A percentile compares a stretch with the other conserved stretches of the same genome.
phyloP scores from a whole-genome alignment of 2,797 vertebrate genomes.

The Chromis chromis region DNA sequence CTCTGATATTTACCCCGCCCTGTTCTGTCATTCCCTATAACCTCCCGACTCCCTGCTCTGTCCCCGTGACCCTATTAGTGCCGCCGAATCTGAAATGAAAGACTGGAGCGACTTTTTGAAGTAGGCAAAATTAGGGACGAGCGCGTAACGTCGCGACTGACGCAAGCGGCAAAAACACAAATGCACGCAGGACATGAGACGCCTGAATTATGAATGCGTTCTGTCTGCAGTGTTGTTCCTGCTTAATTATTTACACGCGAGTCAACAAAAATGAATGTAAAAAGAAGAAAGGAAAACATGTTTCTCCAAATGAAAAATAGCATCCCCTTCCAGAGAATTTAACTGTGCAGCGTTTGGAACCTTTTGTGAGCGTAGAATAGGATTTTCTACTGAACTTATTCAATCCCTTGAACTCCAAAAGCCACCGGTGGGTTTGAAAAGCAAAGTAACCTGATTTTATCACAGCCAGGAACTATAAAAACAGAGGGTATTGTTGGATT shows the following conservation, averaged over 20 bases:
- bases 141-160: constrained; percentile 49
- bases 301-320: constrained; percentile 43
- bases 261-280: constrained; percentile 35
- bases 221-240: constrained; percentile 46
- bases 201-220: constrained; percentile 68
- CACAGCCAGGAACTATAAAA: too few species aligned
- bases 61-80: constrained; percentile 51
- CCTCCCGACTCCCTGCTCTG: constrained; percentile 27
- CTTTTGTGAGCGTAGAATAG: background rate
- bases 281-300: constrained; percentile 42
- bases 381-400: background rate
- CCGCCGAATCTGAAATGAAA: constrained; percentile 55
- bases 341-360: background rate
- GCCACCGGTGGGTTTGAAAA: too few species aligned
- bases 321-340: background rate
- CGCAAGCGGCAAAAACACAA: constrained; percentile 52
- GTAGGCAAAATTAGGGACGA: constrained; percentile 38
- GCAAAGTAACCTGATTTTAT: too few species aligned
- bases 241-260: constrained; percentile 68
- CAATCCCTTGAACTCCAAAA: too few species aligned
- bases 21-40: constrained; percentile 61
- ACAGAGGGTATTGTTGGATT: too few species aligned
- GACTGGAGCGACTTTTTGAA: constrained; percentile 60
- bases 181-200: constrained; percentile 47
- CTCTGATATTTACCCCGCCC: constrained; percentile 69